Conservation (phyloP, 2,888 invertebrate species). For the Metellina segmentata region DNA sequence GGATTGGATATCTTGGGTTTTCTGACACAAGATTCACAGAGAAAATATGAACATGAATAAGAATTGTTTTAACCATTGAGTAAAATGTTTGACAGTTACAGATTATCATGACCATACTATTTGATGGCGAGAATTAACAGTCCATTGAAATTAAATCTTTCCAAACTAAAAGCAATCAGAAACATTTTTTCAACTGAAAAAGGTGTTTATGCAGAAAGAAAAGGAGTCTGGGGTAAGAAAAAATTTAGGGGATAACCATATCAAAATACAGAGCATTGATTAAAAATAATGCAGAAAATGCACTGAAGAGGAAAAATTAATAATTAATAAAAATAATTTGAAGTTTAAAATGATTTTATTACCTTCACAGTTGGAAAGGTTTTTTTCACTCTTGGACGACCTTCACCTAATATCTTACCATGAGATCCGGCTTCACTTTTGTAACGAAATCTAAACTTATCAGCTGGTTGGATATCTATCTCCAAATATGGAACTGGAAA, state of each 20-base stretch:
- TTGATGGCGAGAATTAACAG: background rate
- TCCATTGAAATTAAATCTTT: background rate
- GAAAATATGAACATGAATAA: background rate
- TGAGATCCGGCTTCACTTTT: conserved; percentile 78
- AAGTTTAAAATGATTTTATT: background rate
- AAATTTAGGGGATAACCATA: no score
- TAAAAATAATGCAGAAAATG: background rate
- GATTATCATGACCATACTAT: background rate
- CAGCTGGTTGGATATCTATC: conserved; percentile 75
- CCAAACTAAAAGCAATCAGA: background rate
- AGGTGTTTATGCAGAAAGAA: background rate
- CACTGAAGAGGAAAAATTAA: background rate
- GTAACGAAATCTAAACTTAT: conserved; percentile 77
- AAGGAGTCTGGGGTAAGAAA: background rate
- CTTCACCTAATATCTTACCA: conserved; percentile 75
- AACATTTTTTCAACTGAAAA: background rate
- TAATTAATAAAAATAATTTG: background rate
- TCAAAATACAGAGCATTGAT: background rate
- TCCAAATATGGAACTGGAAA: conserved; percentile 46
- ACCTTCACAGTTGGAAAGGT: conserved; percentile 77
- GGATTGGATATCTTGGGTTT: no score
- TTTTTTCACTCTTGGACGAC: conserved; percentile 69
- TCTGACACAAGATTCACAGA: no score
- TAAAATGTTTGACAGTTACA: background rate
- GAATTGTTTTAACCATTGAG: no score